These are phyloP conservation scores for Trichopria drosophilae DNA, from an alignment of 2,888 invertebrate genomes.

Conservation along the genomic window DNA sequence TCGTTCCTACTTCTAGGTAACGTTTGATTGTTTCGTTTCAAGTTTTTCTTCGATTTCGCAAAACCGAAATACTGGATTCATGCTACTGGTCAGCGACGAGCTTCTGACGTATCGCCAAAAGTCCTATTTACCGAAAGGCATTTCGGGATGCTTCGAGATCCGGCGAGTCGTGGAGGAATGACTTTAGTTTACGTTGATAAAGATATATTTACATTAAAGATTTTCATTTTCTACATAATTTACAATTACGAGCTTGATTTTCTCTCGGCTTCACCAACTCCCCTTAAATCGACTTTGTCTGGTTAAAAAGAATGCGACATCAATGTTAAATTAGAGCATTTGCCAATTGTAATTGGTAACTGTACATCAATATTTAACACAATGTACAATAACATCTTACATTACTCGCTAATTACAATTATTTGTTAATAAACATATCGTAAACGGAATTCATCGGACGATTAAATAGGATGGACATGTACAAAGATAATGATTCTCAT, in stretches of 20 bases:
- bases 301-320: conserved; percentile 42
- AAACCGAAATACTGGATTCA: no score
- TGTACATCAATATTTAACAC: conserved; percentile 57
- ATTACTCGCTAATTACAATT: conserved; percentile 53
- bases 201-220: conserved; percentile 57
- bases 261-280: conserved; percentile 8
- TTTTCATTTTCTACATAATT: conserved; percentile 54
- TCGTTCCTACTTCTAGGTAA: no score
- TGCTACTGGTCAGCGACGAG: no score
- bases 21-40: no score
- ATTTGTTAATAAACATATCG: conserved; percentile 47
- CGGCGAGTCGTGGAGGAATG: no score
- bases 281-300: conserved; percentile 15
- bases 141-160: no score
- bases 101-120: no score
- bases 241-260: conserved; percentile 52
- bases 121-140: no score
- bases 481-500: conserved; percentile 46
- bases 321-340: conserved; percentile 51
- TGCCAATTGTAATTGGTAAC: conserved; percentile 55
- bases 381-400: conserved; percentile 55
- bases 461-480: conserved; percentile 53
- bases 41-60: no score
- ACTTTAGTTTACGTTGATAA: no score
- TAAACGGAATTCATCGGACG: conserved; percentile 53